Conservation (phyloP, 2,113 vertebrate species). For the Aramus guarauna region DNA sequence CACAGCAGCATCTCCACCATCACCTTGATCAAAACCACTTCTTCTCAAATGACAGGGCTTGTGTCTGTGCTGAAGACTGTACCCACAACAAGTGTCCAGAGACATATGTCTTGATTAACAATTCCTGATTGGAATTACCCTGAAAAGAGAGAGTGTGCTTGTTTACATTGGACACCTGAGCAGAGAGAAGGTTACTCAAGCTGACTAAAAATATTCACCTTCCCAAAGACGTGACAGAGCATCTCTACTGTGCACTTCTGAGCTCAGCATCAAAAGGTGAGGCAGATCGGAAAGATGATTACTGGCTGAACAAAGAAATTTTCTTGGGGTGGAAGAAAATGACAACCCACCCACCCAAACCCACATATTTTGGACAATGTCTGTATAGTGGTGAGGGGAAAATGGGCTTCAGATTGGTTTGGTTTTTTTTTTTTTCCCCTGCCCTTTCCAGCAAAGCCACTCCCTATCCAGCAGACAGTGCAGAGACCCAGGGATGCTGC, state of each 20-base stretch:
- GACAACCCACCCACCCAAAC: neutral
- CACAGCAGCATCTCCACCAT: neutral
- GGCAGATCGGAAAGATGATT: neutral
- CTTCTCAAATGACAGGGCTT: neutral
- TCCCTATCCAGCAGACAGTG: neutral
- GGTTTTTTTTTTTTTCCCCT: neutral
- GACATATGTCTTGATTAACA: fast-evolving
- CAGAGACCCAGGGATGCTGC: neutral
- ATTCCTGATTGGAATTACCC: neutral
- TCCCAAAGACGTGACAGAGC: neutral
- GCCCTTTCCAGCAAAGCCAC: neutral
- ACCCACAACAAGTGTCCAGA: neutral
- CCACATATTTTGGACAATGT: neutral
- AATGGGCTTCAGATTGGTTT: neutral
- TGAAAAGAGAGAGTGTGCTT: neutral
- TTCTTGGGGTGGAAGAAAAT: neutral
- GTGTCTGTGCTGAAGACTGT: neutral
- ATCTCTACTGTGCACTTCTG: neutral
- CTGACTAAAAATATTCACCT: neutral
- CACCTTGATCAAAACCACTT: neutral
- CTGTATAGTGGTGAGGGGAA: neutral
- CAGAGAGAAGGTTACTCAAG: neutral
- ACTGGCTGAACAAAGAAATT: neutral
- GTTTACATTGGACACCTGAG: neutral
- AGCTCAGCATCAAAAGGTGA: neutral